Evolutionary conservation across 2,113 vertebrate species (phyloP).

Genomic region (Microcebus lehilahytsara): DNA sequence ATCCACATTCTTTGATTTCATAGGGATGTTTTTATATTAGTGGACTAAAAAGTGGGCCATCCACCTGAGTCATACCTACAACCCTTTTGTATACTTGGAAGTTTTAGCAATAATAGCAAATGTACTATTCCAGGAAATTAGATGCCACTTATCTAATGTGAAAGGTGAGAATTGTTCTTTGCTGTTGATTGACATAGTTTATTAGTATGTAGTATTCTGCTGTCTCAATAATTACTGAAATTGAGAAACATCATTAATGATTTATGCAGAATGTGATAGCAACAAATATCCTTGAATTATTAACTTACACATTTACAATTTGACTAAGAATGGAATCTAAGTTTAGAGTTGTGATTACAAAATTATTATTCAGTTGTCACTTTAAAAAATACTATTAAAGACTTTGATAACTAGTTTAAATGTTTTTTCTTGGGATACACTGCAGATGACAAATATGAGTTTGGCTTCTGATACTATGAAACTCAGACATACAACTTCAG

Average conservation of each 20-base stretch:
- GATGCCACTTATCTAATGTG: neutral
- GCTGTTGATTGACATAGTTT: neutral
- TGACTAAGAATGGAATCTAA: neutral
- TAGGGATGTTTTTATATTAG: neutral
- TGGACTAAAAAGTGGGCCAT: neutral
- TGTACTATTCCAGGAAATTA: neutral
- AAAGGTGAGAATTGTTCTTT: neutral
- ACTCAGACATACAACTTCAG: neutral
- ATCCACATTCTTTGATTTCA: slow-evolving; percentile 8
- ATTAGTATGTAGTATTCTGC: neutral
- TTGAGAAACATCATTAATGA: neutral
- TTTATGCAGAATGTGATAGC: neutral
- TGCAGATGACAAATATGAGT: slow-evolving; percentile 2
- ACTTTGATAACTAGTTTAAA: neutral
- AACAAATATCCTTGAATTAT: neutral
- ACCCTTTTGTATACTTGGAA: neutral
- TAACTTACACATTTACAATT: neutral
- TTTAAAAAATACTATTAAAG: slow-evolving; percentile 12
- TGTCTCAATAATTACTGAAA: neutral
- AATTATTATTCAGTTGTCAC: slow-evolving; percentile 35
- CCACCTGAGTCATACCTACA: neutral
- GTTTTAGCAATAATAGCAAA: neutral
- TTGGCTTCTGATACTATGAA: neutral
- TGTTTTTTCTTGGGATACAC: neutral
- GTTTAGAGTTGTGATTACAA: slow-evolving; percentile 8